Percentiles rank a stretch among this genome's conserved stretches.
Conservation (phyloP, 1,140 invertebrate genomes). For the Berghia stephanieae region DNA sequence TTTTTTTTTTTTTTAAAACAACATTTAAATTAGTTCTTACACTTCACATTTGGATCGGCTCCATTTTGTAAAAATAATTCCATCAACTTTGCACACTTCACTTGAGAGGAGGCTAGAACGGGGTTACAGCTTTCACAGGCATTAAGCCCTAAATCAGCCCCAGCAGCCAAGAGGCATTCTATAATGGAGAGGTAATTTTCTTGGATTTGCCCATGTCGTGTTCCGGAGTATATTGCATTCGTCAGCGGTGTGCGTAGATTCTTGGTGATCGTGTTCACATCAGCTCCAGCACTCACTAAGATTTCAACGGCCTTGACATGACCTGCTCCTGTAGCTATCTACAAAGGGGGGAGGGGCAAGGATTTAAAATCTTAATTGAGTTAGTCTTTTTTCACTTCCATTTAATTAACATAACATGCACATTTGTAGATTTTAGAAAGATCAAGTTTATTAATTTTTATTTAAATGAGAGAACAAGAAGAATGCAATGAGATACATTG, state of each 20-base stretch:
- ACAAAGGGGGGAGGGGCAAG: too few species aligned
- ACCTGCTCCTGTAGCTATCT: conserved; percentile 38
- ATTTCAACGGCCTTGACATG: conserved; percentile 37
- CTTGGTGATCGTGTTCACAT: conserved; percentile 38
- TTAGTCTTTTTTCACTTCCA: too few species aligned
- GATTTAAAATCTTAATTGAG: too few species aligned
- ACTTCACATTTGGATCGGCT: conserved; percentile 35
- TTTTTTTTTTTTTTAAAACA: not conserved
- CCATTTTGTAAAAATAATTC: conserved; percentile 40
- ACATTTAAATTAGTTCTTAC: conserved; percentile 30
- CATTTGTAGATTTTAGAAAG: too few species aligned
- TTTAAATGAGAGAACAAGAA: too few species aligned
- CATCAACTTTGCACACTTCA: conserved; percentile 28
- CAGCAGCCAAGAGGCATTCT: conserved; percentile 37
- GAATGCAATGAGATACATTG: too few species aligned
- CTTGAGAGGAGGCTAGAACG: conserved; percentile 28
- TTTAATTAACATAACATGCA: too few species aligned
- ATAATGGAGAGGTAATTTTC: conserved; percentile 36
- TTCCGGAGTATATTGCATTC: conserved; percentile 34
- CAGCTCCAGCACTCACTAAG: conserved; percentile 35
- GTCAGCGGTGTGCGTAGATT: conserved; percentile 39
- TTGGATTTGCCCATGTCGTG: conserved; percentile 10
- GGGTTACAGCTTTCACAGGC: conserved; percentile 40
- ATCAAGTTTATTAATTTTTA: too few species aligned
- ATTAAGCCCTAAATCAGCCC: conserved; percentile 37